Base-by-base conservation (phyloP, 2,113 vertebrate genomes). In the Promerops cafer region DNA sequence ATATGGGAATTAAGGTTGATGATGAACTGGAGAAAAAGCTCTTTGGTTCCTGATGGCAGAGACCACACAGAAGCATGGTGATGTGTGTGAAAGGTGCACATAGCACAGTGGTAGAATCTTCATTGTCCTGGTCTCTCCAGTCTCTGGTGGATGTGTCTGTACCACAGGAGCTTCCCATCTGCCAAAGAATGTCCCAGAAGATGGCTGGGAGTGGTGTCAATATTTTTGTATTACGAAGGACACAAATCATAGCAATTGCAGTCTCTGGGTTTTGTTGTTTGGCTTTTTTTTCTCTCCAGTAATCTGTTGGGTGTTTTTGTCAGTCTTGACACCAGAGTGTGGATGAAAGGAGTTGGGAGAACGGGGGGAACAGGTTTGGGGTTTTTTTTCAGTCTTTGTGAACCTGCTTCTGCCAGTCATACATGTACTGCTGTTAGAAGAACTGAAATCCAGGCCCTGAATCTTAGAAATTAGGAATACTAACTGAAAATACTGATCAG, bases 311-410 rank as follows among this genome's bases (percentile, higher is more conserved):
- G 9, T 1, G 1, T 39, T 95, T 92, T 83, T 71, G 7, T 45
- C 33, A 24, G 17, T 69, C 59, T 77, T 89, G 63, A 54, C 72
- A n/a, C 6, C 10, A 35, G 59, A 40, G 37, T 27, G 23, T 12
- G 37, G 31, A 24, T 49, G 15, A 52, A 69, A 74, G 27, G 16
- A 81, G 10, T 6, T 81, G 11, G 19, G 16, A 86, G 21, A 74
- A 12, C 0, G 0, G 12, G 3, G 8, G 5, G 3, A 76, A 37
- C 9, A 61, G 39, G 11, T 53, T 57, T 50, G 7, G 1, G 4
- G 1, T 7, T 0, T 53, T 50, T 71, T 63, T 40, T 7, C 22
- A 7, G 79, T 71, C 13, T 65, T 80, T 80, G 31, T 92, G 44
- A 42, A 59, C 26, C 23, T 80, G 13, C 16, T 82, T 83, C 53